A percentile compares a stretch with the other conserved stretches of the same genome.
phyloP scores from a whole-genome alignment of 2,888 invertebrate species.

The Cataglyphis cursor region DNA sequence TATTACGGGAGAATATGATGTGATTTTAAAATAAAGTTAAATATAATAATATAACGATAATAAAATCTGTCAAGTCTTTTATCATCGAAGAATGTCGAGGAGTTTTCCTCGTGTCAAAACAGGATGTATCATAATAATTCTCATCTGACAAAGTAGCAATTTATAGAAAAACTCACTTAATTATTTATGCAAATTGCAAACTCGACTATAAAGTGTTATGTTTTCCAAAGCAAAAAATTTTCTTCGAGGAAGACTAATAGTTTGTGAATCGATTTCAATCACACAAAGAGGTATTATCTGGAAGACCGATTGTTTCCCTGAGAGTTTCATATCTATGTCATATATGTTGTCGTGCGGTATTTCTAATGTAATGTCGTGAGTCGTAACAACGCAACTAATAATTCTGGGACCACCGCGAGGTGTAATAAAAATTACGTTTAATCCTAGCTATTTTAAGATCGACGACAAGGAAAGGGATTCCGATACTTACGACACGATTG shows the following conservation, averaged over 20 bases:
- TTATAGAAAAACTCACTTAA: neutral
- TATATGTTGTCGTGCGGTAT: neutral
- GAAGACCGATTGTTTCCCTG: neutral
- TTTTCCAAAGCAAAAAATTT: neutral
- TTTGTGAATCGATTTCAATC: neutral
- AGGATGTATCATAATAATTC: neutral
- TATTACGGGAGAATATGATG: neutral
- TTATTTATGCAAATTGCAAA: neutral
- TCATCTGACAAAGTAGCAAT: neutral
- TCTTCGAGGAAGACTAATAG: neutral
- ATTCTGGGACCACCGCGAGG: neutral
- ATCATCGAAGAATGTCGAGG: neutral
- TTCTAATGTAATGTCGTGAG: neutral
- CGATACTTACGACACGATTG: constrained; percentile 95
- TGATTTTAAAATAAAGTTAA: neutral
- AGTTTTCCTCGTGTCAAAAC: neutral
- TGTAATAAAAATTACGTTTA: neutral
- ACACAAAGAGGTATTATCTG: neutral
- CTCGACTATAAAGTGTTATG: neutral
- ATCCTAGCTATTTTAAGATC: neutral
- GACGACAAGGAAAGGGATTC: neutral
- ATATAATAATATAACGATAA: neutral
- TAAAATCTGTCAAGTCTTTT: neutral
- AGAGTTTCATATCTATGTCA: neutral
- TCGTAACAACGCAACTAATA: neutral